Conservation (phyloP, 1,140 invertebrate species). For the Bombus confusus region DNA sequence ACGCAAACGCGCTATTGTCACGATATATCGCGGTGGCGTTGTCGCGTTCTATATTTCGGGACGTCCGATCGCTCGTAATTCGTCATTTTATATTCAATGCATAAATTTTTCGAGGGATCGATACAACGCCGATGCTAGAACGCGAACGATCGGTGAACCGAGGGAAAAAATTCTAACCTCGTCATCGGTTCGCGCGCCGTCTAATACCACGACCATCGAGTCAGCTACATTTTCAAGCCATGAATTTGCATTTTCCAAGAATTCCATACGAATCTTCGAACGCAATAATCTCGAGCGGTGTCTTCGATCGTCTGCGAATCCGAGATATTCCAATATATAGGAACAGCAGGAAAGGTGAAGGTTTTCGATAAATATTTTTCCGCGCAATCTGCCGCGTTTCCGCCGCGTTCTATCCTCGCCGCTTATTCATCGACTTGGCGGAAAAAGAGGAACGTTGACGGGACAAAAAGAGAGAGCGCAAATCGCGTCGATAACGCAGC, state of each 20-base stretch:
- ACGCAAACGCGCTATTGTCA: not conserved
- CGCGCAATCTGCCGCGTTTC: conserved; percentile 28
- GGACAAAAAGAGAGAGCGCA: not conserved
- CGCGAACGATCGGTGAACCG: not conserved
- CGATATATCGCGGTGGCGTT: conserved; percentile 1
- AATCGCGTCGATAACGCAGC: conserved; percentile 25
- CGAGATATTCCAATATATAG: conserved; percentile 33
- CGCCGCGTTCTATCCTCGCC: not conserved
- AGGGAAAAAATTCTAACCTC: not conserved
- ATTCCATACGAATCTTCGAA: not conserved
- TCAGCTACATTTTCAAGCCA: not conserved
- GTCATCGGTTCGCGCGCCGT: not conserved
- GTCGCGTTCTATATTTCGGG: conserved; percentile 28
- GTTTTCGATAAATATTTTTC: conserved; percentile 41
- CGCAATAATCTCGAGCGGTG: conserved; percentile 1
- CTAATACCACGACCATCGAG: not conserved
- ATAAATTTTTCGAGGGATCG: conserved; percentile 17
- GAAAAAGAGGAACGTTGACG: not conserved
- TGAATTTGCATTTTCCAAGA: not conserved
- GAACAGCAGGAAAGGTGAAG: too few species aligned
- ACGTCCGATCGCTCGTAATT: conserved; percentile 14
- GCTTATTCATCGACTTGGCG: not conserved
- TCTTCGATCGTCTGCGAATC: conserved; percentile 20
- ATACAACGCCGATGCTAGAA: too few species aligned
- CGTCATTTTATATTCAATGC: conserved; percentile 45